Evolutionary conservation across 2,888 invertebrate species (phyloP), one percentile per base, ranked within the genome.

Genomic region (Penaeus monodon): DNA sequence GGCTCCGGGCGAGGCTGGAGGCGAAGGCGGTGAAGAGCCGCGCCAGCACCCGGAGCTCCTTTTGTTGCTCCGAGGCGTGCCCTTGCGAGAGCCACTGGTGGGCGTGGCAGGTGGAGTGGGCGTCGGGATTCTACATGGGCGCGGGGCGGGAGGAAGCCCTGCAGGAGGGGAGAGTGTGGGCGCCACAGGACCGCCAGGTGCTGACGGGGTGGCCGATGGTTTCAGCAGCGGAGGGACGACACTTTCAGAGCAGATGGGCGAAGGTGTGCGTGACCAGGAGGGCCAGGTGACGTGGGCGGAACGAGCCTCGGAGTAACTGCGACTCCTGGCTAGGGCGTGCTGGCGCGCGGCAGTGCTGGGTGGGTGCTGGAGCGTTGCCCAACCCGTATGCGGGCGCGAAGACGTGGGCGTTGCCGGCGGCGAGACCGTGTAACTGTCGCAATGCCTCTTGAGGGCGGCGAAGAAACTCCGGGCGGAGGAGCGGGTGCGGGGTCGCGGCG

Each of bases 361-460:
- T 29, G 63, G 74, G 44, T 70, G 65, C 27, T 17, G 63, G 22
- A 49, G 17, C 10, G 49, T 38, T 27, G 49, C 27, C 49, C 68
- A 44, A 24, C 68, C 22, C 24, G 65, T 20, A 17, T 74, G 49
- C 70, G 68, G 33, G 22, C 76, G 81, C 8, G 57, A 44, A n/a
- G 80, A 66, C 64, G 86, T 76, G 77, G 81, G 65, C 63, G 64
- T 27, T 3, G 76, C 33, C n/a, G 81, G 77, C 17, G 86, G 81
- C 29, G 86, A 74, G 29, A 86, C 86, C 27, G 86, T 86, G 77
- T 86, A 86, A 63, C 63, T 68, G 77, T 77, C 86, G 12, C 81
- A 76, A 81, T 81, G 86, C 24, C 77, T 74, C 68, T 57, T 86
- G 68, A 86, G 77, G 81, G 86, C 65, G 68, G 86, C 76, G 33